Evolutionary conservation across 2,888 invertebrate species (phyloP).

Genomic region (Psococerastis gibbosa): DNA sequence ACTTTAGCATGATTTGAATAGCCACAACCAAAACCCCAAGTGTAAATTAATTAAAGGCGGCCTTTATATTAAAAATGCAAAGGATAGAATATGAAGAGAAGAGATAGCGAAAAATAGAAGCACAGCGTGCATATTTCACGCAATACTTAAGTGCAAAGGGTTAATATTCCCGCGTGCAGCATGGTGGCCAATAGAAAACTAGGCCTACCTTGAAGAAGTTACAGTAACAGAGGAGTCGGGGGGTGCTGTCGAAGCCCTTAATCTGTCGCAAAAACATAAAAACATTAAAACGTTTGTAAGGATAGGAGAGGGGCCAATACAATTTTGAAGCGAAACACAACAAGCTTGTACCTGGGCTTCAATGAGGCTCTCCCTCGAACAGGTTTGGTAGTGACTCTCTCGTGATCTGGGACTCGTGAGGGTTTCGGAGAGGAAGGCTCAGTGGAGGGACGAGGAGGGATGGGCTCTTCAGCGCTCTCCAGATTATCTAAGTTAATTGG

Average conservation of each 20-base stretch:
- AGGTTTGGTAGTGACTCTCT: not conserved
- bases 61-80: constrained; percentile 4
- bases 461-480: not conserved
- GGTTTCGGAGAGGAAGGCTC: not conserved
- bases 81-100: not conserved
- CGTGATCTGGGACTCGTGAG: not conserved
- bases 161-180: not conserved
- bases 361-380: not conserved
- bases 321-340: not conserved
- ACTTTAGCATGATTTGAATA: too few relatives aligned
- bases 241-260: constrained; percentile 19
- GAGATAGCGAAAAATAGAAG: not conserved
- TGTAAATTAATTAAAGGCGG: too few relatives aligned
- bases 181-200: not conserved
- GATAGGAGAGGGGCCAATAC: too few relatives aligned
- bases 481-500: not conserved
- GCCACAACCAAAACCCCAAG: too few relatives aligned
- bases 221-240: constrained; percentile 20
- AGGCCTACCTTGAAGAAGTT: constrained; percentile 21
- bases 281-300: constrained; percentile 12
- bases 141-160: constrained; percentile 6
- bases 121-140: too few relatives aligned
- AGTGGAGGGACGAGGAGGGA: not conserved
- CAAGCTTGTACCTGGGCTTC: not conserved
- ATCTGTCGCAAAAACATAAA: constrained; percentile 18